phyloP scores from a whole-genome alignment of 1,140 invertebrate species.

The Neodiprion fabricii region DNA sequence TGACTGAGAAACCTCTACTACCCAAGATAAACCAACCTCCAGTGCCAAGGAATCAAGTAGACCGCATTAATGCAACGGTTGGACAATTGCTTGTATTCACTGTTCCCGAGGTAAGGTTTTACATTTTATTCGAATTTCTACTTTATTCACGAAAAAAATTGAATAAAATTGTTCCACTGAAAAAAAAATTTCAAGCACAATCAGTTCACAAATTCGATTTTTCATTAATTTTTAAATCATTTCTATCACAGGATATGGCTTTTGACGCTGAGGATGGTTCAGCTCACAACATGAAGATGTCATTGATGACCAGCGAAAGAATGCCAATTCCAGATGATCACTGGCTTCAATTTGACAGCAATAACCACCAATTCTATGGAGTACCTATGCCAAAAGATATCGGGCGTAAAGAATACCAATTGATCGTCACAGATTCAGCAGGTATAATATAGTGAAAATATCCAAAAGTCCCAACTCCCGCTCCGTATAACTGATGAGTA shows the following conservation, averaged over 20 bases:
- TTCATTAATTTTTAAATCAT: background rate
- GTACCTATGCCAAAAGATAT: conserved; percentile 74
- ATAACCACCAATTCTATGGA: conserved; percentile 90
- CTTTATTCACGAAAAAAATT: background rate
- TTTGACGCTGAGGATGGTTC: conserved; percentile 87
- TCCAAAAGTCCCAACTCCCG: background rate
- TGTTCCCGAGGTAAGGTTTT: conserved; percentile 73
- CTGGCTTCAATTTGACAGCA: conserved; percentile 89
- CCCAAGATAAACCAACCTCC: conserved; percentile 74
- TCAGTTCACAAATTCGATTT: conserved; percentile 5
- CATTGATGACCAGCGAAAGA: conserved; percentile 75
- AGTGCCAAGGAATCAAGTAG: conserved; percentile 81
- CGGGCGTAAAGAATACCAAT: conserved; percentile 77
- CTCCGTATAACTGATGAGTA: conserved; percentile 13
- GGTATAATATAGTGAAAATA: conserved; percentile 31
- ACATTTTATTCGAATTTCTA: conserved; percentile 1
- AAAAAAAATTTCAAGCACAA: background rate
- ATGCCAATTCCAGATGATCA: conserved; percentile 70
- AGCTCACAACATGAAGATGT: conserved; percentile 75
- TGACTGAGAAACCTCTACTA: conserved; percentile 53
- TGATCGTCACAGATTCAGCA: conserved; percentile 65
- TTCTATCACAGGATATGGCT: conserved; percentile 78
- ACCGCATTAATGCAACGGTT: conserved; percentile 79
- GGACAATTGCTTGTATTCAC: conserved; percentile 80
- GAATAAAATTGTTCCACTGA: conserved; percentile 13